Conservation (phyloP, 2,797 vertebrate species). For the Channallabes apus region DNA sequence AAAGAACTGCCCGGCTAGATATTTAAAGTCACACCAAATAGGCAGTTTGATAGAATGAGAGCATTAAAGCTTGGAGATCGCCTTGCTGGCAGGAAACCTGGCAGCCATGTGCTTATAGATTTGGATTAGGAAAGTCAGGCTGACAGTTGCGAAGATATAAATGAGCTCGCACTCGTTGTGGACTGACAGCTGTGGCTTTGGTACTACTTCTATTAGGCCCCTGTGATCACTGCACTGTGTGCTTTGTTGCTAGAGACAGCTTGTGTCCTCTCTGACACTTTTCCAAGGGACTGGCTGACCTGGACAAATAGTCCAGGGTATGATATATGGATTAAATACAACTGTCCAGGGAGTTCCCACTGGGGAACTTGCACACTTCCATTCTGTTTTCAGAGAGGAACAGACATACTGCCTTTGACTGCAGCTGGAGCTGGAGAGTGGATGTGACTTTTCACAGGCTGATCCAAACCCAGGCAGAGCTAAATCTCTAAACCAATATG, state of each 20-base stretch:
- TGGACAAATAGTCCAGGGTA: conserved; percentile 67
- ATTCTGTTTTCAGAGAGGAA: conserved; percentile 49
- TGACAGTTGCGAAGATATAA: conserved; percentile 71
- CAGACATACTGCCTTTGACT: conserved; percentile 73
- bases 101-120: conserved; percentile 37
- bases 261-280: conserved; percentile 58
- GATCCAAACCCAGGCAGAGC: conserved; percentile 66
- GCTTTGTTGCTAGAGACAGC: conserved; percentile 69
- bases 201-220: conserved; percentile 75
- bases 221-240: conserved; percentile 70
- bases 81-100: conserved; percentile 35
- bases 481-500: conserved; percentile 63
- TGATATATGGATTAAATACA: conserved; percentile 73
- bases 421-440: conserved; percentile 61
- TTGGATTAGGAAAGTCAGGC: conserved; percentile 57
- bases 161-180: conserved; percentile 72
- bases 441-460: conserved; percentile 81
- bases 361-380: conserved; percentile 56
- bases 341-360: conserved; percentile 58
- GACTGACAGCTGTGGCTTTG: conserved; percentile 69
- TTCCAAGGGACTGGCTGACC: conserved; percentile 53
- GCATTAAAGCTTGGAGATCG: conserved; percentile 27
- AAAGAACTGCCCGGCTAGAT: conserved; percentile 33
- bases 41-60: conserved; percentile 50
- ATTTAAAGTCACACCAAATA: conserved; percentile 56